phyloP scores from a whole-genome alignment of 2,888 invertebrate genomes.

The Papilio gigon region DNA sequence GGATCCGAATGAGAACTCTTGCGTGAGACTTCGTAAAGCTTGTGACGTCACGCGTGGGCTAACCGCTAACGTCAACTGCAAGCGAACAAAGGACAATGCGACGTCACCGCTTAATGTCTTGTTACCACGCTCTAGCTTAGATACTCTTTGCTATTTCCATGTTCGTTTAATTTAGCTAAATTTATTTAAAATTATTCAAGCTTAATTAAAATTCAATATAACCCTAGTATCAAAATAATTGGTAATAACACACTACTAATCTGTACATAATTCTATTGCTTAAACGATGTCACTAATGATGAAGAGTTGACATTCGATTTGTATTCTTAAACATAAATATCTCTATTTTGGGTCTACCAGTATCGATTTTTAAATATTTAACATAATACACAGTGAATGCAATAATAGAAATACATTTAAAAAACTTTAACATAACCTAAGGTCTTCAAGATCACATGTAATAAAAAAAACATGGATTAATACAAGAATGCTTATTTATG shows the following conservation, averaged over 20 bases:
- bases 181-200: not conserved
- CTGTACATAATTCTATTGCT: no score
- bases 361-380: no score
- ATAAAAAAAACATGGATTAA: not conserved
- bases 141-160: not conserved
- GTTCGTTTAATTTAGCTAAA: not conserved
- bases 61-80: constrained; percentile 48
- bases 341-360: no score
- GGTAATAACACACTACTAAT: not conserved
- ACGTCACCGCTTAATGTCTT: constrained; percentile 33
- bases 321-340: no score
- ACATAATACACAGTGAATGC: not conserved
- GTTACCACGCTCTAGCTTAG: not conserved
- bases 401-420: not conserved
- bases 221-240: not conserved
- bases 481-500: not conserved
- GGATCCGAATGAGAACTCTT: constrained; percentile 29
- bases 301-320: not conserved
- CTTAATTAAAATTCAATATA: not conserved
- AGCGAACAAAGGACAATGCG: constrained; percentile 44
- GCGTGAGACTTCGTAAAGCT: constrained; percentile 42
- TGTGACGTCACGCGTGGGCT: constrained; percentile 43
- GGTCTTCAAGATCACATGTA: no score
- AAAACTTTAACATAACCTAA: no score
- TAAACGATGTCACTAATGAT: no score